Evolutionary conservation across 2,888 invertebrate species (phyloP).

Genomic region (Bombylius major): DNA sequence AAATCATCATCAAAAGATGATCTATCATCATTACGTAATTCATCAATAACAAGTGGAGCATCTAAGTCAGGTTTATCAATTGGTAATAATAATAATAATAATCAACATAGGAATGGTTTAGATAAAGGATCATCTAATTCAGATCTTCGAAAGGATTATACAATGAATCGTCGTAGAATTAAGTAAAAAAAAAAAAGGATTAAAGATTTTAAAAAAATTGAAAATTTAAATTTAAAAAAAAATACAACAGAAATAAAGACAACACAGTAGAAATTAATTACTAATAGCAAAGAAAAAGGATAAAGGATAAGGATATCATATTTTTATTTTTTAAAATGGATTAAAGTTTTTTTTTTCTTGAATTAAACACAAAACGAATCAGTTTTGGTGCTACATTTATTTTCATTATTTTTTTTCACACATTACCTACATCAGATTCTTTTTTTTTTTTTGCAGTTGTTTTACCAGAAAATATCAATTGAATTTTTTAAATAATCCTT

Average conservation of each 20-base stretch:
- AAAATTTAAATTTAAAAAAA: too few relatives aligned
- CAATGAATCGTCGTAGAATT: slow-evolving; percentile 9
- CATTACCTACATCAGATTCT: too few relatives aligned
- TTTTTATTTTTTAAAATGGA: too few relatives aligned
- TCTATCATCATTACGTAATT: slow-evolving; percentile 24
- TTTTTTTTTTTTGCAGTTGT: too few relatives aligned
- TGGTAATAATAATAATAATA: slow-evolving; percentile 12
- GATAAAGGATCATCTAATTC: slow-evolving; percentile 8
- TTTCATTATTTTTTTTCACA: too few relatives aligned
- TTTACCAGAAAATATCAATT: too few relatives aligned
- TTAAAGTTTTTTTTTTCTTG: too few relatives aligned
- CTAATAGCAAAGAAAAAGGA: not conserved
- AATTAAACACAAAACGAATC: not conserved
- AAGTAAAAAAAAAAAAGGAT: slow-evolving; percentile 1
- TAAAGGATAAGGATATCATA: too few relatives aligned
- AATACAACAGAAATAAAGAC: not conserved
- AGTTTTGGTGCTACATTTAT: not conserved
- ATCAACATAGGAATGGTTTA: not conserved
- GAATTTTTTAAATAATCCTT: too few relatives aligned
- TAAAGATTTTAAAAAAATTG: not conserved
- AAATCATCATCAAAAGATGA: slow-evolving; percentile 25
- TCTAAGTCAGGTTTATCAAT: slow-evolving; percentile 31
- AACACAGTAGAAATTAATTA: not conserved
- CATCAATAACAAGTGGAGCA: slow-evolving; percentile 23
- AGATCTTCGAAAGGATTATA: slow-evolving; percentile 8